These are phyloP conservation scores for Stramonita haemastoma DNA, from an alignment of 2,888 invertebrate species.

Conservation along the genomic window DNA sequence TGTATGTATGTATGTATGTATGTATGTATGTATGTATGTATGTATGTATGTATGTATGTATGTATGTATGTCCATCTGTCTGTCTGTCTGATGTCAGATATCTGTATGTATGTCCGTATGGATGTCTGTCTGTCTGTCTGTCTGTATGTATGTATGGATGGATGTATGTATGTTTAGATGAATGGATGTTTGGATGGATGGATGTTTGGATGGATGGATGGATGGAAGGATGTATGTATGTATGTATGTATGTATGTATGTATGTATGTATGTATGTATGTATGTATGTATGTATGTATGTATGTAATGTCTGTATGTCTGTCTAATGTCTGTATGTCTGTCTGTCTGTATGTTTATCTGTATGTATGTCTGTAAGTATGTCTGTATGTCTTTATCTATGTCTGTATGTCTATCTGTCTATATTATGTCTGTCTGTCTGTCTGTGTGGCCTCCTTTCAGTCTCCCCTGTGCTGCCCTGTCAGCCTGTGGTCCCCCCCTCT, in stretches of 20 bases:
- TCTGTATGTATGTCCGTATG: not conserved
- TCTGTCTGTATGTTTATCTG: no score
- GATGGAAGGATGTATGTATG: not conserved
- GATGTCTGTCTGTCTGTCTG: not conserved
- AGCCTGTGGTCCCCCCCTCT: no score
- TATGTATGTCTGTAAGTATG: no score
- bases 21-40: slow-evolving; percentile 1
- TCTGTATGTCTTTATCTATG: no score
- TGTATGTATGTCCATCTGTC: not conserved
- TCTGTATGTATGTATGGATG: not conserved
- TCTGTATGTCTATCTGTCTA: no score
- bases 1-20: slow-evolving; percentile 1
- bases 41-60: not conserved
- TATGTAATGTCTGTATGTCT: not conserved
- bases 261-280: not conserved
- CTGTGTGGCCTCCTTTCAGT: no score
- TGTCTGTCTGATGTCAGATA: not conserved
- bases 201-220: not conserved
- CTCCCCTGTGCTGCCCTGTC: no score
- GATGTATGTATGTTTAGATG: not conserved
- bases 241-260: not conserved
- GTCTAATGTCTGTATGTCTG: no score
- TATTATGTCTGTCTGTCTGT: no score
- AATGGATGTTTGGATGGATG: not conserved
- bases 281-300: not conserved